Base-by-base conservation (phyloP, 1,140 invertebrate species). In the Camponotus floridanus region DNA sequence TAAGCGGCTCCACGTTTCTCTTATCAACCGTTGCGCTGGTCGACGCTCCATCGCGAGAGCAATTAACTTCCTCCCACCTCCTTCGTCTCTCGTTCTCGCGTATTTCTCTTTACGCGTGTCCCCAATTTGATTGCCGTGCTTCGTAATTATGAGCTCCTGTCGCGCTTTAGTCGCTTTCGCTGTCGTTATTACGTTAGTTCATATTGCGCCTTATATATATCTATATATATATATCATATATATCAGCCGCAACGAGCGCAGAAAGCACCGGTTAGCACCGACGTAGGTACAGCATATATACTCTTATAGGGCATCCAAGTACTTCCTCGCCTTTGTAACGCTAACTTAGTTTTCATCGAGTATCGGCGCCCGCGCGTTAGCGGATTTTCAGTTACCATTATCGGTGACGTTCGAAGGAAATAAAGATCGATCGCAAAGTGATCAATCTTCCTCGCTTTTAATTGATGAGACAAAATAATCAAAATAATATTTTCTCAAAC, bases 1-100 rank as follows among this genome's bases (percentile, higher is more conserved):
- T 90, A 89, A 90, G 79, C 67, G 86, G 67, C 84, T 79, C 73
- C 61, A 73, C 48, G 62, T 65, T 90, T 48, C 65, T 73, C 88
- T 89, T 88, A 62, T 89, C 85, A 88, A 59, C 67, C 45, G 57
- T 81, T 61, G 64, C 76, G 71, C 70, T 59, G 76, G 55, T 70
- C 76, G 67, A 51, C 88, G 87, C 59, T 88, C 76, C 61, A 78
- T 51, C 87, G 36, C 62, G 76, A 70, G 61, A 68, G 65, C 71
- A 64, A 68, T 88, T 89, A 86, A 86, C 88, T 59, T 42, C 76
- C 48, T 51, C 48, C 48, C 6, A 6, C 3, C 45, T 7, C 45
- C 45, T 48, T 39, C 71, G 55, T 78, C 57, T 65, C 65, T 61
- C 36, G 45, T 48, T 48, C 64, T 64, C 78, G 67, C 64, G n/a